Percentiles rank a stretch among this genome's conserved stretches.
phyloP scores from a whole-genome alignment of 2,888 invertebrate species.

The Rotaria sp. region DNA sequence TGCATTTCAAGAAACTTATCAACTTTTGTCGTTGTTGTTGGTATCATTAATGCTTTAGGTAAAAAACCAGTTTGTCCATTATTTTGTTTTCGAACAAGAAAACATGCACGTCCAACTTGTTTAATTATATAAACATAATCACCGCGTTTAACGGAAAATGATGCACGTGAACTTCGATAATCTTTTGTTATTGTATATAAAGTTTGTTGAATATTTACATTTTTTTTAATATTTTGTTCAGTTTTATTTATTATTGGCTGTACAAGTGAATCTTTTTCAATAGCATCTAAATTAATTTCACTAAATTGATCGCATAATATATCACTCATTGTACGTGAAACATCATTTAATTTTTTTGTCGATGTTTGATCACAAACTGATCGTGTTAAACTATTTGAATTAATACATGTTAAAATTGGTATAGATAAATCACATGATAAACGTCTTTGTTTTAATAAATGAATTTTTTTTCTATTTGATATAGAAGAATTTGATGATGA shows the following conservation, averaged over 20 bases:
- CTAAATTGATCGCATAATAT: conserved; percentile 25
- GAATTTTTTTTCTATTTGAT: not conserved
- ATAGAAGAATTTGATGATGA: not conserved
- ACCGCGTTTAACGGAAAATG: conserved; percentile 1
- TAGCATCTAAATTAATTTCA: conserved; percentile 15
- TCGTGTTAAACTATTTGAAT: not conserved
- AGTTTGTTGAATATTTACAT: not conserved
- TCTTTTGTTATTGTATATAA: conserved; percentile 10
- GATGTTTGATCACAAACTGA: not conserved
- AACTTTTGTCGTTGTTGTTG: not conserved
- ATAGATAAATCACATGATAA: not conserved
- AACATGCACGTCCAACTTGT: conserved; percentile 26
- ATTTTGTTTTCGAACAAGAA: not conserved
- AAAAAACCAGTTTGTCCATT: conserved; percentile 22
- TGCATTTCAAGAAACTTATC: conserved; percentile 12
- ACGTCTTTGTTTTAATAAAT: not conserved
- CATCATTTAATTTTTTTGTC: not conserved
- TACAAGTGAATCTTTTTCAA: not conserved
- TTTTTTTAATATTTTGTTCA: not conserved
- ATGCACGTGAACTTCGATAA: conserved; percentile 20
- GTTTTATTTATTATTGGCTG: not conserved
- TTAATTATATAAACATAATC: not conserved
- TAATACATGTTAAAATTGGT: not conserved
- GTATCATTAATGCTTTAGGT: conserved; percentile 13
- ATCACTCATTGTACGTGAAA: conserved; percentile 13